Conservation (phyloP, 2,113 vertebrate genomes). For the Saguinus midas region DNA sequence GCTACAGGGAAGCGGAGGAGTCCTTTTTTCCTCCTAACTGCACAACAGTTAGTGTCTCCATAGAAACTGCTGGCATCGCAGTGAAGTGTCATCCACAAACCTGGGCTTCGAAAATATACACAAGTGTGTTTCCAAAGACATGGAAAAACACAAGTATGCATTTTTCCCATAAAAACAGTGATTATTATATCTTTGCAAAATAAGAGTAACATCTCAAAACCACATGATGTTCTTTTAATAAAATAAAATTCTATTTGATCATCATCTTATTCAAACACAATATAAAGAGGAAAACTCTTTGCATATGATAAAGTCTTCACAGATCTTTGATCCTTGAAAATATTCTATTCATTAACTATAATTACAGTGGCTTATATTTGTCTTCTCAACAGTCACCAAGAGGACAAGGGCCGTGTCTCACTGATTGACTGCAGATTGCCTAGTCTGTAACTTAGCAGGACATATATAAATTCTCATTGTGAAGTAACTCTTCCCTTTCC, state of each 20-base stretch:
- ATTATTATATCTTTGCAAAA: not conserved
- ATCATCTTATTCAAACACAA: not conserved
- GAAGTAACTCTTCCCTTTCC: accelerated
- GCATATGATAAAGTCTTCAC: not conserved
- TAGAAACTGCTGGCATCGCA: slow-evolving; percentile 65
- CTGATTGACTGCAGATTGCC: not conserved
- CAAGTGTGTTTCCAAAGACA: slow-evolving; percentile 49
- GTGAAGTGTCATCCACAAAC: slow-evolving; percentile 62
- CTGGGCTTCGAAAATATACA: slow-evolving; percentile 52
- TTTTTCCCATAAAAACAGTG: not conserved
- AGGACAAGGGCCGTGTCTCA: not conserved
- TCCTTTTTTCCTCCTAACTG: slow-evolving; percentile 23
- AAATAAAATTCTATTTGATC: not conserved
- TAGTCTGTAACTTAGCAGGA: not conserved
- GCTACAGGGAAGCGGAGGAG: slow-evolving; percentile 34
- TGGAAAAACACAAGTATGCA: not conserved
- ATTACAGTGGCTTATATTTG: not conserved
- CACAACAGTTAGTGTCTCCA: slow-evolving; percentile 73
- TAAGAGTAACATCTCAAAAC: not conserved
- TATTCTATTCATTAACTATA: not conserved
- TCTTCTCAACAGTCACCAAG: not conserved
- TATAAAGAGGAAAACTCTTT: not conserved
- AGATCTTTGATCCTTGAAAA: not conserved
- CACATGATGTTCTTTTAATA: not conserved
- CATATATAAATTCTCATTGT: not conserved